Conservation (phyloP, 2,797 vertebrate species). For the Girardinus metallicus region DNA sequence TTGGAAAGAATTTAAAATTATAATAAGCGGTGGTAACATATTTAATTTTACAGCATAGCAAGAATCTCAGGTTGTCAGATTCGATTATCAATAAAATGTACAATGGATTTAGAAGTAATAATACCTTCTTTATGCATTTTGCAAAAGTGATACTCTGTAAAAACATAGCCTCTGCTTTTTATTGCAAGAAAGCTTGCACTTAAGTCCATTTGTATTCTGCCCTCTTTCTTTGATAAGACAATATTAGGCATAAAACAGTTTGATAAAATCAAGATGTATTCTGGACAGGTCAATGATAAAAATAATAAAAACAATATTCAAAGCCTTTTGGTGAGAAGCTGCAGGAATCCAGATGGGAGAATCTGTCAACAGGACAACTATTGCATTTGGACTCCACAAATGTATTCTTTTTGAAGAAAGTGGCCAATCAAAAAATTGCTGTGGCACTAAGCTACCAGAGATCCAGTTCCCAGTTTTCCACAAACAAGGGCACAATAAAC, state of each 20-base stretch:
- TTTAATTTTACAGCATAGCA: constrained; percentile 3
- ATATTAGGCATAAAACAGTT: neutral
- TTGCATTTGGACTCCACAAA: neutral
- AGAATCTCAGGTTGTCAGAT: neutral
- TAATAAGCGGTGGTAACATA: neutral
- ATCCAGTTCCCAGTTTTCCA: neutral
- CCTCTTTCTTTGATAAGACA: neutral
- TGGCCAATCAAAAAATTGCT: neutral
- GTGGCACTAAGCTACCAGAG: neutral
- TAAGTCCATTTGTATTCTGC: no score
- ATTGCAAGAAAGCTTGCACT: no score
- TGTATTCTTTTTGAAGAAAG: neutral
- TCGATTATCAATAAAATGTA: neutral
- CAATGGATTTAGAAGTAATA: neutral
- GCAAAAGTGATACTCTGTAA: no score
- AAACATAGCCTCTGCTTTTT: no score
- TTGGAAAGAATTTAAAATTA: neutral
- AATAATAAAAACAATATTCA: neutral
- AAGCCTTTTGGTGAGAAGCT: neutral
- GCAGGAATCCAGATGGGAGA: neutral
- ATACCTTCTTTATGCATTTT: neutral
- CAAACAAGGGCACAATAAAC: neutral
- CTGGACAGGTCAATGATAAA: neutral
- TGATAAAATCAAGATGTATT: neutral
- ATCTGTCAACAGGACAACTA: neutral